phyloP scores from a whole-genome alignment of 2,888 invertebrate species.

The Agapostemon virescens region DNA sequence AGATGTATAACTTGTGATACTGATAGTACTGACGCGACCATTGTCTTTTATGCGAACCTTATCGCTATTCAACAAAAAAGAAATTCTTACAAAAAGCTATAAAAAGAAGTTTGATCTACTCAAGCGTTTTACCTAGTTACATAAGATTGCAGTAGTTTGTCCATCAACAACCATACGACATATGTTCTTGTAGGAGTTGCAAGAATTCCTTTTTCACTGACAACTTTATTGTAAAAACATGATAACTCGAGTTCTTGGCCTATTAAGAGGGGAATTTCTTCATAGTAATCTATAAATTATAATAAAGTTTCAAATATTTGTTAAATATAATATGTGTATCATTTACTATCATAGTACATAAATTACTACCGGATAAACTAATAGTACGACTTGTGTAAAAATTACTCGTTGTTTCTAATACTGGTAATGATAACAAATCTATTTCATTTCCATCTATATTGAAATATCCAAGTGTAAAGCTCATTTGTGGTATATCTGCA shows the following conservation, averaged over 20 bases:
- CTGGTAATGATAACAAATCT: constrained; percentile 52
- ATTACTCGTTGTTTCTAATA: constrained; percentile 52
- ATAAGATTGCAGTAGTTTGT: constrained; percentile 40
- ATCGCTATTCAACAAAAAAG: constrained; percentile 25
- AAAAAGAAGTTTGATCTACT: background rate
- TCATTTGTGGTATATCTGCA: constrained; percentile 50
- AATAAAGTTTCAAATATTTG: background rate
- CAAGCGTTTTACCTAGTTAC: constrained; percentile 22
- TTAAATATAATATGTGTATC: background rate
- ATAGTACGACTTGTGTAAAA: constrained; percentile 55
- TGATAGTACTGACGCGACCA: constrained; percentile 55
- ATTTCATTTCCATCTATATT: constrained; percentile 52
- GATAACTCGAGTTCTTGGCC: constrained; percentile 57
- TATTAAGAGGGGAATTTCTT: constrained; percentile 49
- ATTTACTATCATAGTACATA: constrained; percentile 7
- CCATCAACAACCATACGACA: constrained; percentile 52
- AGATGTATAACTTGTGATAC: constrained; percentile 49
- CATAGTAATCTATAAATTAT: constrained; percentile 49
- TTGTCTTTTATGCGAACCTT: constrained; percentile 47
- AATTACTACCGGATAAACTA: constrained; percentile 54
- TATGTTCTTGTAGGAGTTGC: constrained; percentile 22
- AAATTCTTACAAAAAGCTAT: background rate
- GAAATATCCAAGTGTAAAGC: constrained; percentile 53
- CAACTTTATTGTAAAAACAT: constrained; percentile 53
- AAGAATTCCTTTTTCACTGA: constrained; percentile 16